Conservation (phyloP, 92 coral and sea anemone genomes). For the Epizoanthus stellaris region DNA sequence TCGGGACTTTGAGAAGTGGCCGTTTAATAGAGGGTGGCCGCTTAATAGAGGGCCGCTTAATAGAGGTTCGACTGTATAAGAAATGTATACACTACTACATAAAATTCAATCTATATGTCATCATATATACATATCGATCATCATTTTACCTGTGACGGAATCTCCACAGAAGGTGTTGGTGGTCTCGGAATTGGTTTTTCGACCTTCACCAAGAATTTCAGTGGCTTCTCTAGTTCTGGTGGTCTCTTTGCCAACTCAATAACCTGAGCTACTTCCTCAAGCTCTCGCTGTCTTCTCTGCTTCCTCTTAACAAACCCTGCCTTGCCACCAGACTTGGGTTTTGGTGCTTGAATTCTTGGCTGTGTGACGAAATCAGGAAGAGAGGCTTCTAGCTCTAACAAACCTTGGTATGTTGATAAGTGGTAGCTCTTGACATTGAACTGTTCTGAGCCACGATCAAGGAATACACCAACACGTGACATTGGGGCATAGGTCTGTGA, state of each 20-base stretch:
- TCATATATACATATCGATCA: not conserved
- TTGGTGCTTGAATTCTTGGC: constrained; percentile 97
- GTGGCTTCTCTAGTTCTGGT: constrained; percentile 81
- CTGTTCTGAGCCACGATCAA: constrained; percentile 99
- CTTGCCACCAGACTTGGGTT: constrained; percentile 90
- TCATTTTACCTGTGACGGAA: constrained; percentile 90
- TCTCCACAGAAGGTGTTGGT: constrained; percentile 96
- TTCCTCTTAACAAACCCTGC: constrained; percentile 93
- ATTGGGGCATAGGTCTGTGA: constrained; percentile 99
- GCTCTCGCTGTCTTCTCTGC: constrained; percentile 91
- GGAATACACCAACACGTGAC: constrained; percentile 97
- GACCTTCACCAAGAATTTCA: constrained; percentile 90
- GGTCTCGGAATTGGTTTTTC: constrained; percentile 99
- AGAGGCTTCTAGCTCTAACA: constrained; percentile 91
- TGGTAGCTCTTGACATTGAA: constrained; percentile 88
- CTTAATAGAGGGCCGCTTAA: no score
- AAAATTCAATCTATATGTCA: no score
- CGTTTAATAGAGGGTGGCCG: no score
- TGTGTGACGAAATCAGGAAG: constrained; percentile 98
- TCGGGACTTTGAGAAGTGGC: no score
- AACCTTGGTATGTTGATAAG: constrained; percentile 90
- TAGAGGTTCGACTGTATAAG: no score
- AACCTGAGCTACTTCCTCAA: constrained; percentile 92
- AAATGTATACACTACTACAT: no score
- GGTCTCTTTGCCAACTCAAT: constrained; percentile 87